Percentiles rank a stretch among this genome's conserved stretches.
Conservation (phyloP, 2,113 vertebrate species). For the Picathartes gymnocephalus region DNA sequence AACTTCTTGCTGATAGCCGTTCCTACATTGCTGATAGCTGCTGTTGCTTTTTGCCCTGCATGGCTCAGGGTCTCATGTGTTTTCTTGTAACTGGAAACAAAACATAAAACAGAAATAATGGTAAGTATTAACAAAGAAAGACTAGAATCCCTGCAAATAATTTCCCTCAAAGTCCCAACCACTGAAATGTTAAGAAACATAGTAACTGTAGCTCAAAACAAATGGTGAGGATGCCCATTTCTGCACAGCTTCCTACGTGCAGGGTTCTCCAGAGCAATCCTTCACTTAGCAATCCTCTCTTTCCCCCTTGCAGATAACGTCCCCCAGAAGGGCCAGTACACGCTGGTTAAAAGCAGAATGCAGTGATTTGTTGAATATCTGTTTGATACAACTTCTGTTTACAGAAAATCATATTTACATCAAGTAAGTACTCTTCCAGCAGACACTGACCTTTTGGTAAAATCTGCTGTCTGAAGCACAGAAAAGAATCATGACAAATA, state of each 20-base stretch:
- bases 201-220: neutral
- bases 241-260: neutral
- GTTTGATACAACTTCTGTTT: neutral
- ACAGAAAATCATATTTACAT: neutral
- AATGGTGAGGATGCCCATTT: neutral
- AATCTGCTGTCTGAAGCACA: neutral
- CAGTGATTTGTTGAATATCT: neutral
- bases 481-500: neutral
- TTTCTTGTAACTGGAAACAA: slow-evolving; percentile 86
- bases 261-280: neutral
- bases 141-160: neutral
- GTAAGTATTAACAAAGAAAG: neutral
- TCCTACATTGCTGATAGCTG: slow-evolving; percentile 91
- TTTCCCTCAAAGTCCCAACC: neutral
- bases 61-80: slow-evolving; percentile 93
- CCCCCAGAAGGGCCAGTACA: accelerated
- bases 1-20: slow-evolving; percentile 91
- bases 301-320: neutral
- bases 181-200: neutral
- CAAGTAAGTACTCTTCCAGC: neutral
- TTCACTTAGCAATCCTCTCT: neutral
- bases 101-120: neutral
- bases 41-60: slow-evolving; percentile 89
- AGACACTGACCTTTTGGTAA: neutral
- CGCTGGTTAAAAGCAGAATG: neutral